These are phyloP conservation scores for Eupithecia abbreviata DNA, from an alignment of 2,888 invertebrate species.

Conservation along the genomic window DNA sequence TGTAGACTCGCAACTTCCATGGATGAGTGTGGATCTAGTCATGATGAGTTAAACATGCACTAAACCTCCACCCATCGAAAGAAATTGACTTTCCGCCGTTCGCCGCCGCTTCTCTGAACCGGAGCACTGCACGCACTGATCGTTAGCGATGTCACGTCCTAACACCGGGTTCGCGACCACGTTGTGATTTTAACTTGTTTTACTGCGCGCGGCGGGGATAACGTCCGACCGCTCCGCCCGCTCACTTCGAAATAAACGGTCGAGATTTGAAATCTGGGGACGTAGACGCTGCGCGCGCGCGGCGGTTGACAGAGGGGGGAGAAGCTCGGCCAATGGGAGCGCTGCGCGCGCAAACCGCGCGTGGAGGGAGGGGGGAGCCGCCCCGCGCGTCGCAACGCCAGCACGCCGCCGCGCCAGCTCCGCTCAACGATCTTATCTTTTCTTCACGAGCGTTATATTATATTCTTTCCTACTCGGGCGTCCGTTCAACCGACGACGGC, in stretches of 20 bases:
- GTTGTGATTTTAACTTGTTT: conserved; percentile 64
- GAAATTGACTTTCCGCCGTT: conserved; percentile 77
- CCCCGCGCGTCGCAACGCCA: conserved; percentile 51
- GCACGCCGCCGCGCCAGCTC: conserved; percentile 8
- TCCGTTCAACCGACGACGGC: conserved; percentile 77
- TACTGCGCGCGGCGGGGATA: conserved; percentile 58
- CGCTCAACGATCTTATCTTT: conserved; percentile 74
- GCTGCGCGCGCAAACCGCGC: conserved; percentile 71
- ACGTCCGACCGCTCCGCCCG: conserved; percentile 68
- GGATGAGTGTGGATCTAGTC: conserved; percentile 93
- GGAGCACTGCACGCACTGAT: conserved; percentile 79
- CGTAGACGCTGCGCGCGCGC: conserved; percentile 80
- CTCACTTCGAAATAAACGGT: conserved; percentile 82
- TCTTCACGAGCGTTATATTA: conserved; percentile 79
- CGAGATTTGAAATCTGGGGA: conserved; percentile 83
- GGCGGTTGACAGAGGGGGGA: conserved; percentile 59
- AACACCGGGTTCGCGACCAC: conserved; percentile 76
- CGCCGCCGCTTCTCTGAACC: conserved; percentile 56
- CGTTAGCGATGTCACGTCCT: conserved; percentile 76
- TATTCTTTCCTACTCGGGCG: conserved; percentile 78
- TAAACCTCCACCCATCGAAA: conserved; percentile 90
- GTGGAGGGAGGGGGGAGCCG: conserved; percentile 67
- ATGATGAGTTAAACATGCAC: conserved; percentile 88
- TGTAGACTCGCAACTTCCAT: conserved; percentile 85
- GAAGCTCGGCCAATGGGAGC: conserved; percentile 62